phyloP scores from a whole-genome alignment of 2,113 vertebrate genomes.

The Phrynocephalus versicolor region DNA sequence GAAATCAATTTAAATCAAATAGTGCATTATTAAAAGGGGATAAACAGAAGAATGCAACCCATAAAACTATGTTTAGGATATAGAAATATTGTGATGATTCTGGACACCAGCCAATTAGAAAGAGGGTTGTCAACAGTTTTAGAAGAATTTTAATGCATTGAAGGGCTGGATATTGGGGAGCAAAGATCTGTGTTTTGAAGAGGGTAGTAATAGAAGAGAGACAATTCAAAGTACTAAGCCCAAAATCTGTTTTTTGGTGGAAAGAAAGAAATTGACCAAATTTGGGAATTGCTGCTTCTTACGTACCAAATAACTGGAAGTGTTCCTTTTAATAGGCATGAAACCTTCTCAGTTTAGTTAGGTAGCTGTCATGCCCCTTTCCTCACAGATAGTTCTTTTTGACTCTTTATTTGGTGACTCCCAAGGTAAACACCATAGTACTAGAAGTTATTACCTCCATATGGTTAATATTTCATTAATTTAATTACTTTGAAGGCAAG shows the following conservation, averaged over 20 bases:
- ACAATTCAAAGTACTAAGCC: neutral
- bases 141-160: too few relatives aligned
- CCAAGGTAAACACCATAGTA: neutral
- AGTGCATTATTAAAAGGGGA: neutral
- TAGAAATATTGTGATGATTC: neutral
- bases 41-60: neutral
- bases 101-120: neutral
- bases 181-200: constrained; percentile 14
- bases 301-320: neutral
- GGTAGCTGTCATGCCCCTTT: neutral
- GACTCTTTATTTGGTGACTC: neutral
- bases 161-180: neutral
- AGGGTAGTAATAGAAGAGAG: constrained; percentile 10
- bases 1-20: neutral
- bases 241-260: neutral
- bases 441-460: constrained; percentile 37
- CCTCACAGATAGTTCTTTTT: neutral
- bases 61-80: neutral
- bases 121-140: neutral
- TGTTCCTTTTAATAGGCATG: neutral
- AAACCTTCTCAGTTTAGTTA: too few relatives aligned
- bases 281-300: neutral
- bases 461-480: constrained; percentile 10
- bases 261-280: neutral
- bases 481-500: neutral